Evolutionary conservation across 1,140 invertebrate genomes (phyloP), one percentile per base, ranked within the genome.

Genomic region (Trichonephila clavipes): DNA sequence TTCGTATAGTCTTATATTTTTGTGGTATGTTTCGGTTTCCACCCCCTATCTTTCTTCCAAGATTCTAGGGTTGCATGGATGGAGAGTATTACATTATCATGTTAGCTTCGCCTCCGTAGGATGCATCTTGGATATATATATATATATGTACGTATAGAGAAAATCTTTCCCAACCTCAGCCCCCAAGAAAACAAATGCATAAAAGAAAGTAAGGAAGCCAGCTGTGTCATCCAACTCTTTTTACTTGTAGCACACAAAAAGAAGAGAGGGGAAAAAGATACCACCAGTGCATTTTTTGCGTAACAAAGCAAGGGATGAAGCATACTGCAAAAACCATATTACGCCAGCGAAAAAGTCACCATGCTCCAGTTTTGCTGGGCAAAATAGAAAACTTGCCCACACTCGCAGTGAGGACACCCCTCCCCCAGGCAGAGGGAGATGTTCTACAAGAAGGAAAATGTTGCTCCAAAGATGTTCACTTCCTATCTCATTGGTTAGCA

Each of bases 271-370:
- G 8, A 40, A 18, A 28, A 77, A 77, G 72, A 77, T 77, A 28
- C 72, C 14, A 16, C 24, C 72, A 34, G 72, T 18, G 34, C 72
- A 34, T 77, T 77, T 77, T 77, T 77, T 40, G n/a, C 34, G 28
- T 40, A 77, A 83, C 82, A 83, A 59, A 51, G 82, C 58, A 24
- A 51, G 44, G 82, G 24, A 19, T n/a, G 82, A 44, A 83, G 40
- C 6, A 28, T 58, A 21, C 51, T 83, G 40, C 82, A n/a, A 83
- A 83, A 83, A 14, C 82, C 44, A 83, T 59, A 83, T 83, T 83
- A 83, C 82, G 82, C 82, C 82, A 58, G n/a, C 19, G 82, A 83
- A 83, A 83, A 83, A 83, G 82, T 51, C 82, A 77, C 72, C 72
- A 24, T 34, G 28, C 18, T 77, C 82, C 44, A 28, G 82, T n/a